Base-by-base conservation (phyloP, 1,140 invertebrate species). In the Latrodectus geometricus region DNA sequence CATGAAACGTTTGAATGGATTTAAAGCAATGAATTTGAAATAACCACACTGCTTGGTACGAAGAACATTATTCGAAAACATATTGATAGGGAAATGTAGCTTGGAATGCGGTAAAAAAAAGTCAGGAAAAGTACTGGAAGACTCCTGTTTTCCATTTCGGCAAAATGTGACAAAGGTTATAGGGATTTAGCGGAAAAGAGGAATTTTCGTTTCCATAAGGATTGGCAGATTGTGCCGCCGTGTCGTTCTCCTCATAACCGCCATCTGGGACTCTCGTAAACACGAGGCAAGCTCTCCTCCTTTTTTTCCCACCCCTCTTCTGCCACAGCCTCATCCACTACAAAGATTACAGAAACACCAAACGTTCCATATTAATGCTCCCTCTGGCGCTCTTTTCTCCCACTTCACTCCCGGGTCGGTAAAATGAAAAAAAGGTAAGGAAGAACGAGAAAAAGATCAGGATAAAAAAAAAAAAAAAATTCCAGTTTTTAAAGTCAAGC, bases 321-420 rank as follows among this genome's bases (percentile, higher is more conserved):
- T 35, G 35, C 35, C 35, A 50, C 52, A 76, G 52, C 74, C 54
- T 76, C 74, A 76, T 76, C 74, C 74, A 54, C 77, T 68, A 23
- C 77, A 79, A 79, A 79, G 77, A 79, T 79, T 79, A 79, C 77
- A 50, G 77, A 79, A 79, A 79, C 77, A 79, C 65, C 66, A 48
- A 79, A 69, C 77, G 77, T 79, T 79, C 77, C 77, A 79, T 79
- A 79, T 79, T 79, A 79, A 79, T 79, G 77, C 23, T 61, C 74
- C 72, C 35, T 17, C 74, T 76, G 52, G 21, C 52, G 52, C 54
- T 21, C 74, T 76, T 76, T 74, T 76, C 52, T 21, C 20, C 20
- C 52, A 76, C 52, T 61, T 52, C 54, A 54, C 50, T 54, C 74
- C 15, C 12, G 70, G 66, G 17, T 14, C 14, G 74, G 49, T 15